Conservation (phyloP, 2,797 vertebrate species). For the Neostethus bicornis region DNA sequence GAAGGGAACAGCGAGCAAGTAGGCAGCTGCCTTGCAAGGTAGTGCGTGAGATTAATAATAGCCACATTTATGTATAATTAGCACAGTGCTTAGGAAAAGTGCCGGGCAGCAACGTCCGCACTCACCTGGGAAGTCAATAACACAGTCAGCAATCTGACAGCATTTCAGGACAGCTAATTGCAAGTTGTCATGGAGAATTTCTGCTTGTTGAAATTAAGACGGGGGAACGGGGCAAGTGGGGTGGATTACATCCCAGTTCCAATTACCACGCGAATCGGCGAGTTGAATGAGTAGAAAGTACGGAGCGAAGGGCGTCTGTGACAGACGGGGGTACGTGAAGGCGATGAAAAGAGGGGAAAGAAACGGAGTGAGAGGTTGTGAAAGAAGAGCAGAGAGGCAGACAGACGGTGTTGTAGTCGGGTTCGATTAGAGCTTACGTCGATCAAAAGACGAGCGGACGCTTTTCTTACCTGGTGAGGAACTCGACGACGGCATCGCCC, state of each 20-base stretch:
- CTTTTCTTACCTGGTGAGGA: constrained; percentile 93
- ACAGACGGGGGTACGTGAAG: constrained; percentile 42
- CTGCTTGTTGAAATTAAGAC: constrained; percentile 40
- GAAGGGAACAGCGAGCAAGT: background rate
- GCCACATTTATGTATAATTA: constrained; percentile 64
- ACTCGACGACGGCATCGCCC: constrained; percentile 98
- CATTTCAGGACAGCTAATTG: constrained; percentile 73
- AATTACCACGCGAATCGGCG: constrained; percentile 72
- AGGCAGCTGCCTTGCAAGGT: constrained; percentile 2
- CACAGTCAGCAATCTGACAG: constrained; percentile 58
- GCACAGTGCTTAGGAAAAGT: constrained; percentile 51
- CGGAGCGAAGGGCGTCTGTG: constrained; percentile 33
- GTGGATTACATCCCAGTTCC: constrained; percentile 54
- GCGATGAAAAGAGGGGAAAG: constrained; percentile 28
- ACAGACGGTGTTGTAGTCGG: constrained; percentile 36
- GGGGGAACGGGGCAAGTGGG: constrained; percentile 10
- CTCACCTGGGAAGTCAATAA: constrained; percentile 73
- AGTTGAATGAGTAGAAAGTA: constrained; percentile 42
- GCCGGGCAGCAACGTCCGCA: constrained; percentile 38
- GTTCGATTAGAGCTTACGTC: constrained; percentile 62
- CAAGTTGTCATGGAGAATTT: constrained; percentile 76
- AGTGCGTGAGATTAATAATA: constrained; percentile 63
- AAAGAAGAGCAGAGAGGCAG: background rate
- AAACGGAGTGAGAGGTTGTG: constrained; percentile 20
- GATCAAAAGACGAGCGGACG: constrained; percentile 26